Base-by-base conservation (phyloP, 2,888 invertebrate species). In the Odontomyia ornata region DNA sequence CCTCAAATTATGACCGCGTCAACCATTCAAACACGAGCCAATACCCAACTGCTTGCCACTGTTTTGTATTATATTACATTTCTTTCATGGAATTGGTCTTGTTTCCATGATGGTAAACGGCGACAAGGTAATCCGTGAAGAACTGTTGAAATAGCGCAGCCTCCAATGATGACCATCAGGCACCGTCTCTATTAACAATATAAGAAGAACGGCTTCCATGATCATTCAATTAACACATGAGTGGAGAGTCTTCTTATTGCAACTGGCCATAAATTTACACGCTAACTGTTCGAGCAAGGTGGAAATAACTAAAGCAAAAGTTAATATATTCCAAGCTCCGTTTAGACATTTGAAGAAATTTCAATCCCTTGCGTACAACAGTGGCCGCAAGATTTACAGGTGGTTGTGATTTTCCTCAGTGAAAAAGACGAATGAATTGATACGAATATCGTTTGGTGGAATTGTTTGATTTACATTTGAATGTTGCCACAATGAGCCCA, bases 221-320 rank as follows among this genome's bases (percentile, higher is more conserved):
- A 72, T 72, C 71, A 56, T 72, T 72, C 71, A 72, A 72, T 72
- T 72, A 72, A 72, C 71, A 72, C 71, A 52, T 72, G 71, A 56
- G 21, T 23, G 43, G 27, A 28, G 62, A 64, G 23, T 13, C 52
- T 52, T 52, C n/a, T 62, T 27, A 15, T 62, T 62, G 27, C 62
- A 62, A 52, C 52, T 60, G 57, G 23, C 57, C 57, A 60, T 60
- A 60, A 60, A 60, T 60, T 60, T 60, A 60, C 57, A 60, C 57
- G 25, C 11, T 60, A 23, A 60, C 18, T 11, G 5, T 23, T 23
- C 23, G 57, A 23, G 57, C 25, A 60, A 60, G 57, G 57, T 60
- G 57, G 25, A 65, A 65, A 65, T 65, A 65, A 36, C 36, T 65
- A 36, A 65, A 21, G 65, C 30, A 65, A 65, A 36, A 65, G 65